A percentile compares a stretch with the other conserved stretches of the same genome.
phyloP scores from a whole-genome alignment of 2,888 invertebrate genomes.

The Lamellibrachia columna region DNA sequence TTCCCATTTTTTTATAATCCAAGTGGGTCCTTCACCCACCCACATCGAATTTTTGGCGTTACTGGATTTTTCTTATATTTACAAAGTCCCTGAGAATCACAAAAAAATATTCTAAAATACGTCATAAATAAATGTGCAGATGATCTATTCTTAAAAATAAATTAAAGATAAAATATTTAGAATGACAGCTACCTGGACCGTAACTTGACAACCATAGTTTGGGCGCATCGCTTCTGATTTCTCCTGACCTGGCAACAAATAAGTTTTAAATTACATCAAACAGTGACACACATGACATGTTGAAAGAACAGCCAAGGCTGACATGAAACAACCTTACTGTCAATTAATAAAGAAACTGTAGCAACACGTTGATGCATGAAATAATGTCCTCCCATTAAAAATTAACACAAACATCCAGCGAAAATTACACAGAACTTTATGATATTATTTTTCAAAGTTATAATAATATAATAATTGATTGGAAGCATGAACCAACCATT shows the following conservation, averaged over 20 bases:
- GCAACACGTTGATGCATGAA: neutral
- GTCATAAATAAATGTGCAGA: neutral
- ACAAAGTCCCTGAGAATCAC: too few species aligned
- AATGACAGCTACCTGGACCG: slow-evolving; percentile 67
- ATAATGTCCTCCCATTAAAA: neutral
- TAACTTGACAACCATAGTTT: slow-evolving; percentile 81
- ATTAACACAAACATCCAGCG: too few species aligned
- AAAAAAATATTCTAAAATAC: neutral
- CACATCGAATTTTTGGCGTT: too few species aligned
- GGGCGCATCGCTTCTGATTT: slow-evolving; percentile 66
- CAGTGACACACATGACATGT: neutral
- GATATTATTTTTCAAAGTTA: too few species aligned
- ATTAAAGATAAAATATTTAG: neutral
- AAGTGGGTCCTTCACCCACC: too few species aligned
- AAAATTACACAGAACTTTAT: too few species aligned
- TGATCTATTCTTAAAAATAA: neutral
- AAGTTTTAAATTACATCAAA: neutral
- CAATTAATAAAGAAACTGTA: neutral
- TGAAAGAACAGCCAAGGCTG: neutral
- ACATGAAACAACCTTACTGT: neutral
- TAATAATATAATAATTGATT: too few species aligned
- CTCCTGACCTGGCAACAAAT: neutral
- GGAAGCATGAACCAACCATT: too few species aligned
- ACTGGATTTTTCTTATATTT: too few species aligned
- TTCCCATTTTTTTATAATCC: too few species aligned